Base-by-base conservation (phyloP, 2,113 vertebrate genomes). In the Lota lota region DNA sequence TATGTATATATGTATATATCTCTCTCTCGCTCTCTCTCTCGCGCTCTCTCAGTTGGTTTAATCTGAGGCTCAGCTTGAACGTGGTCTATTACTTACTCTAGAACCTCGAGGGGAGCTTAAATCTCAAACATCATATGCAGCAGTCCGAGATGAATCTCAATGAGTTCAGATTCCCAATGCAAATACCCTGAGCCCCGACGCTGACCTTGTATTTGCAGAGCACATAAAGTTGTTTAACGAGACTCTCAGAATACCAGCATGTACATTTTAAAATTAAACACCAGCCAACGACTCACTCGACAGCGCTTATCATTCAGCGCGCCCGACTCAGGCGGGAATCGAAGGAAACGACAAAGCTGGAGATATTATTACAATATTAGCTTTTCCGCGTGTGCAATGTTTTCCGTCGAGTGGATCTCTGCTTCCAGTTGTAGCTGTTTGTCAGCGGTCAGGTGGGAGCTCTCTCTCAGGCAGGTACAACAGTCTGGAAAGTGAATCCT, bases 1-100 rank as follows among this genome's bases (percentile, higher is more conserved):
- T n/a, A n/a, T n/a, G n/a, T n/a, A n/a, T n/a, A n/a, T n/a, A n/a
- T n/a, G n/a, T n/a, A n/a, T n/a, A n/a, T n/a, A n/a, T n/a, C n/a
- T n/a, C n/a, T n/a, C n/a, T n/a, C n/a, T n/a, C n/a, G n/a, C n/a
- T n/a, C n/a, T n/a, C n/a, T n/a, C n/a, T n/a, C n/a, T n/a, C n/a
- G n/a, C n/a, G n/a, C n/a, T n/a, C n/a, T n/a, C n/a, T 33, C 28
- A 76, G 72, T 70, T 73, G 65, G 79, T 82, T 81, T 72, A 72
- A 85, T 81, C 79, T 67, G 73, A 78, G 69, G 68, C 67, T 74
- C 18, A 62, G 77, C 80, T 79, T 73, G 61, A 76, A 63, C 63
- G 22, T 16, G 69, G 72, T 74, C 64, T 65, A 53, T 68, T 68
- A 66, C 58, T 22, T 57, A 67, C 36, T 40, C 58, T 15, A 22